Evolutionary conservation across 2,888 invertebrate genomes (phyloP), one percentile per base, ranked within the genome.

Genomic region (Harpagoxenus sublaevis): DNA sequence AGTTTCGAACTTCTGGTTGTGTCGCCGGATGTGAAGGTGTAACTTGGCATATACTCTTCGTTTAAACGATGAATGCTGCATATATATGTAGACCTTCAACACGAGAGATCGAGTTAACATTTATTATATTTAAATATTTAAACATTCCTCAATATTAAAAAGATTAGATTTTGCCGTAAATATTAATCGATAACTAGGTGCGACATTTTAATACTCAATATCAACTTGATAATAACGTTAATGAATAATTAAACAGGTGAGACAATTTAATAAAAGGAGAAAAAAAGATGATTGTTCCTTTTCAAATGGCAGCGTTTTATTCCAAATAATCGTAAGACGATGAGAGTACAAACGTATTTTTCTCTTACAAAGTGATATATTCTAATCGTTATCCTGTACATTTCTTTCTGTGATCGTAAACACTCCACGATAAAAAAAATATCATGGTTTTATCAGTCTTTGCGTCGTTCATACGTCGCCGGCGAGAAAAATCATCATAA

Each of bases 231-330:
- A 45, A 48, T 23, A 62, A 62, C 6, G 2, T 60, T 62, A n/a
- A 28, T 10, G 2, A 23, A 73, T 18, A 28, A 42, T 73, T 31
- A 18, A 42, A 73, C 10, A 23, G 18, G 3, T 28, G n/a, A 63
- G 35, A 45, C 8, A 63, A 51, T 18, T 70, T 31, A 23, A 35
- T 35, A 39, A 75, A 1, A 48, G 31, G 10, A 62, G 12, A 45
- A 9, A 5, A 73, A 48, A 48, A 23, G 23, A 1, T 68, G 2
- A 55, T 62, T 1, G 12, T 39, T 35, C 9, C 31, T 65, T 39
- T 57, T 55, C 15, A 83, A 86, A 89, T 89, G 89, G 88, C 89
- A 89, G 79, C 75, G 62, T 83, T 89, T 89, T 89, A 89, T 89
- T 89, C 70, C 12, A 79, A 87, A 84, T 83, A 48, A 57, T 84